These are phyloP conservation scores for Gryon sp. DNA, from an alignment of 1,140 invertebrate genomes.

Conservation along the genomic window DNA sequence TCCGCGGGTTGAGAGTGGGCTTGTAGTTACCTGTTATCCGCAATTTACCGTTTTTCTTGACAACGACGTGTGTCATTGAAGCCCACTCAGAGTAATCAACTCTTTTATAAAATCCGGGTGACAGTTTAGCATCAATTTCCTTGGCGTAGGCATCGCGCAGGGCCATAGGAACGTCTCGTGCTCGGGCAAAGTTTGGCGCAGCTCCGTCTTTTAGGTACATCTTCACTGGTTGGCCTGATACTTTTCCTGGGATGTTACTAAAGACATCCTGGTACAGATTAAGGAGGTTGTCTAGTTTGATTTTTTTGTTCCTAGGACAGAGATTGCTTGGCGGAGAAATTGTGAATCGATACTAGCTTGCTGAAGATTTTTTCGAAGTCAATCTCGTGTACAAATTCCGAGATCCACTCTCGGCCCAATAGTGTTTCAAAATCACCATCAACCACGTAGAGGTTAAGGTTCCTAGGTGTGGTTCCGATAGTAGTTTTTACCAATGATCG, in stretches of 20 bases:
- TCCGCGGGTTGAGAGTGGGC: neutral
- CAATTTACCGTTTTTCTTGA: too few species aligned
- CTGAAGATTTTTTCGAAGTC: constrained; percentile 19
- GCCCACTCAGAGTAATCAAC: too few species aligned
- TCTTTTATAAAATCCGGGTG: too few species aligned
- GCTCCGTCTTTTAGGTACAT: constrained; percentile 25
- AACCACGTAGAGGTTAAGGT: constrained; percentile 51
- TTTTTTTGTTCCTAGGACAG: neutral
- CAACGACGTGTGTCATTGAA: too few species aligned
- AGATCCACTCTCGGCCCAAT: constrained; percentile 49
- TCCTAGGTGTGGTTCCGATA: constrained; percentile 26
- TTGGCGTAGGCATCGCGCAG: constrained; percentile 29
- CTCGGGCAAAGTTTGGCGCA: constrained; percentile 23
- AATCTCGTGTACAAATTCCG: constrained; percentile 23
- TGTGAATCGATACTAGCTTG: neutral
- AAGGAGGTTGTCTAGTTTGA: constrained; percentile 2
- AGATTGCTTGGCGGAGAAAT: neutral
- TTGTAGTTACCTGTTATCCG: neutral
- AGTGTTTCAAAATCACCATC: constrained; percentile 45
- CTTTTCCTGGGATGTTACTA: constrained; percentile 12
- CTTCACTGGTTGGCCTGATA: constrained; percentile 14
- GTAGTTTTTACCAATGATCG: constrained; percentile 10
- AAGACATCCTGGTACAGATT: constrained; percentile 8
- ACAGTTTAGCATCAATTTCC: constrained; percentile 1
- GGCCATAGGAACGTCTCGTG: constrained; percentile 24